Conservation (phyloP, 2,797 vertebrate genomes). For the Epinephelus awoara region DNA sequence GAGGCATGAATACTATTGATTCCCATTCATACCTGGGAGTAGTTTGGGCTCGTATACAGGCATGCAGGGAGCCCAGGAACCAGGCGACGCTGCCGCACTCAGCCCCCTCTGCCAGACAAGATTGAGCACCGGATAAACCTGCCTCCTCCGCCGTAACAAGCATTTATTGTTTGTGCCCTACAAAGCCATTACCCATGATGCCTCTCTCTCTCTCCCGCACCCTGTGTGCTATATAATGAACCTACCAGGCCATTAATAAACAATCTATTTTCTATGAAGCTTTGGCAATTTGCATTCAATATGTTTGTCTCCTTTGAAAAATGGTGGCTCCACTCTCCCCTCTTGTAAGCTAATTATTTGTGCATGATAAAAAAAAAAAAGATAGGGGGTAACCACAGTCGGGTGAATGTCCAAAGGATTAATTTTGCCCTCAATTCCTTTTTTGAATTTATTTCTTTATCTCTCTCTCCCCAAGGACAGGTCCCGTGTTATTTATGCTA, state of each 20-base stretch:
- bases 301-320: conserved; percentile 89
- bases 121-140: conserved; percentile 84
- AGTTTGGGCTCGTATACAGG: conserved; percentile 52
- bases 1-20: conserved; percentile 79
- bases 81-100: conserved; percentile 48
- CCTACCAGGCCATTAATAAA: conserved; percentile 88
- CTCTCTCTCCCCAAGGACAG: conserved; percentile 78
- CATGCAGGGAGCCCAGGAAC: conserved; percentile 55
- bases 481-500: conserved; percentile 79
- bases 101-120: conserved; percentile 74
- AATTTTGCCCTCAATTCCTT: conserved; percentile 83
- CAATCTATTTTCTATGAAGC: conserved; percentile 89
- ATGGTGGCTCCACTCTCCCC: conserved; percentile 76
- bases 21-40: conserved; percentile 77
- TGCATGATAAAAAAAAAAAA: conserved; percentile 81
- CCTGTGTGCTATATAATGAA: conserved; percentile 84
- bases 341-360: conserved; percentile 88
- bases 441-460: conserved; percentile 82
- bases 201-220: conserved; percentile 66
- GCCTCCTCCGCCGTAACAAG: conserved; percentile 81
- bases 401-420: conserved; percentile 85
- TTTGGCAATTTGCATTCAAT: conserved; percentile 89
- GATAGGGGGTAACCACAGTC: conserved; percentile 63
- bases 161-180: conserved; percentile 83
- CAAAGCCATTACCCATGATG: conserved; percentile 86